Conservation (phyloP, 2,888 invertebrate genomes). For the Dynastes grantii region DNA sequence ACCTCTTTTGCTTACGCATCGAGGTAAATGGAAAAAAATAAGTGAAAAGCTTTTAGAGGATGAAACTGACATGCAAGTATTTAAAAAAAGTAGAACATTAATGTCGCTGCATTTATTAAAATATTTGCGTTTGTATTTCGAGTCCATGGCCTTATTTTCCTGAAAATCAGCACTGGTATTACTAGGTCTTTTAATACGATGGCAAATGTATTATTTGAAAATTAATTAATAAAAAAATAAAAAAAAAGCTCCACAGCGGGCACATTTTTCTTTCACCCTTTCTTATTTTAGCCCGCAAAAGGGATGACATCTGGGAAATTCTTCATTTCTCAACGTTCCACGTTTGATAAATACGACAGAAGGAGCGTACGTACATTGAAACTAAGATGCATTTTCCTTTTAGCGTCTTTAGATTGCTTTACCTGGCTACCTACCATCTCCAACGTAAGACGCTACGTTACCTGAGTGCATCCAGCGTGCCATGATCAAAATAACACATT, state of each 20-base stretch:
- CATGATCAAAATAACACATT: constrained; percentile 23
- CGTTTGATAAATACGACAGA: constrained; percentile 6
- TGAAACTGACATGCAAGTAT: too few relatives aligned
- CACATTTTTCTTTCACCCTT: background rate
- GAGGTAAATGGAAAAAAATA: too few relatives aligned
- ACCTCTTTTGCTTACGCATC: too few relatives aligned
- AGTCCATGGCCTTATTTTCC: too few relatives aligned
- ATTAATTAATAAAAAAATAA: too few relatives aligned
- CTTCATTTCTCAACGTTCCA: constrained; percentile 1
- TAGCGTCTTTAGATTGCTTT: background rate
- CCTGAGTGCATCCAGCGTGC: background rate
- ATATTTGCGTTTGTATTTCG: too few relatives aligned
- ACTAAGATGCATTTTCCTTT: constrained; percentile 3
- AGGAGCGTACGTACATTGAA: background rate
- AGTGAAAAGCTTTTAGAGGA: too few relatives aligned
- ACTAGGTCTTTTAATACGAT: too few relatives aligned
- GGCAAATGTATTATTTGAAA: too few relatives aligned
- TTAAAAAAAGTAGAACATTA: too few relatives aligned
- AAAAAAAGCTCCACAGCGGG: background rate
- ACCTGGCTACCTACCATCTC: background rate
- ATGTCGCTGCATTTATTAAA: too few relatives aligned
- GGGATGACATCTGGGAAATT: background rate
- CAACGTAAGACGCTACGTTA: background rate
- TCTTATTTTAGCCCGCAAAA: background rate
- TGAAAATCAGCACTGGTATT: too few relatives aligned